Evolutionary conservation across 2,113 vertebrate species (phyloP).

Genomic region (Tyrannus savana): DNA sequence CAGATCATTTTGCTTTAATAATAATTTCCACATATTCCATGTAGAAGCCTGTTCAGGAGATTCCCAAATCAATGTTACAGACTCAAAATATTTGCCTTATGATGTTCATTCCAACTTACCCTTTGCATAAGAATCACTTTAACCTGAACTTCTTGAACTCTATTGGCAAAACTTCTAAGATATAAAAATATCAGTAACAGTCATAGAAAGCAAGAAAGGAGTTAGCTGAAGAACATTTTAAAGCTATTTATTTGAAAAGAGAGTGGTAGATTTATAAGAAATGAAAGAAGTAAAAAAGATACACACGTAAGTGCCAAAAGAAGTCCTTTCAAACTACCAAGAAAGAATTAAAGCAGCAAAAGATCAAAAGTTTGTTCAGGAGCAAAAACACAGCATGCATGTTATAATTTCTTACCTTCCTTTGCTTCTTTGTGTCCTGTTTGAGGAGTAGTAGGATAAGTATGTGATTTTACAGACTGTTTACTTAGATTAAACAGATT

Average conservation of each 20-base stretch:
- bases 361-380: background rate
- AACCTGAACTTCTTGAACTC: constrained; percentile 29
- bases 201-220: background rate
- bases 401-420: background rate
- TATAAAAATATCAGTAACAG: background rate
- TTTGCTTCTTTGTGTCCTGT: background rate
- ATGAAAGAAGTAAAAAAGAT: background rate
- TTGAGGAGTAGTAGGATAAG: background rate
- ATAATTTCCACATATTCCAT: background rate
- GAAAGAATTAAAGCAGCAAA: background rate
- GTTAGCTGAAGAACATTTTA: background rate
- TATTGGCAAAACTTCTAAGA: constrained; percentile 47
- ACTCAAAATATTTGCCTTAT: constrained; percentile 17
- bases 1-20: background rate
- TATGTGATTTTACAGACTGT: background rate
- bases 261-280: background rate
- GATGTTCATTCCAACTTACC: background rate
- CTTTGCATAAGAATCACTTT: constrained; percentile 22
- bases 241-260: background rate
- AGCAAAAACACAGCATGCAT: background rate
- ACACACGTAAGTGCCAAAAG: background rate
- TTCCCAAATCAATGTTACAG: background rate
- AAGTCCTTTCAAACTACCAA: background rate
- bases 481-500: background rate
- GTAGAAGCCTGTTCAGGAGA: background rate